Evolutionary conservation across 2,797 vertebrate genomes (phyloP).

Genomic region (Kryptopterus vitreolus): DNA sequence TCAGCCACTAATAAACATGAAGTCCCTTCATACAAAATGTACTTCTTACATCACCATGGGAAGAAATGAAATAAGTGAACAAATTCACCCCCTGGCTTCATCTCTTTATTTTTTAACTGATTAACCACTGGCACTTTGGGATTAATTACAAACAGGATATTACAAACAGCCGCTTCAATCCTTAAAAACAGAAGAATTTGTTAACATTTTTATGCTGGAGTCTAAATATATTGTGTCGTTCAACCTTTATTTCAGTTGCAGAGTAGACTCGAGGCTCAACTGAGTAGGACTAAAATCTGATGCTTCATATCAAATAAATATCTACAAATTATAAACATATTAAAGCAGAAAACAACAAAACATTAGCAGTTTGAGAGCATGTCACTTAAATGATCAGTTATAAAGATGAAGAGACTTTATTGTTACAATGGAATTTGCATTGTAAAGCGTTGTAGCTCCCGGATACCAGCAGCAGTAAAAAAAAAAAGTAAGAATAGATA

Average conservation of each 20-base stretch:
- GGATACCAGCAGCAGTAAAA: too few relatives aligned
- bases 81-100: neutral
- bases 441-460: too few relatives aligned
- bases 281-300: neutral
- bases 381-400: neutral
- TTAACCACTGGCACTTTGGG: conserved; percentile 42
- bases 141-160: conserved; percentile 36
- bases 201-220: conserved; percentile 8
- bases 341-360: neutral
- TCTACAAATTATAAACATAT: neutral
- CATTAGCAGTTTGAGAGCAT: too few relatives aligned
- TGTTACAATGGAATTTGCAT: too few relatives aligned
- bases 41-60: neutral
- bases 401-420: too few relatives aligned
- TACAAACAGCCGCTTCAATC: conserved; percentile 27
- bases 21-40: neutral
- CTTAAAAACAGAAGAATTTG: conserved; percentile 14
- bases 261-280: neutral
- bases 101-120: conserved; percentile 35
- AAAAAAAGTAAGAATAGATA: too few relatives aligned
- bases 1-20: too few relatives aligned
- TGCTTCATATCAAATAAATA: neutral
- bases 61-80: neutral
- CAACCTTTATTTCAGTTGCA: neutral
- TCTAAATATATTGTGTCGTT: conserved; percentile 19